Evolutionary conservation across 1,140 invertebrate genomes (phyloP).

Genomic region (Aricia agestis): DNA sequence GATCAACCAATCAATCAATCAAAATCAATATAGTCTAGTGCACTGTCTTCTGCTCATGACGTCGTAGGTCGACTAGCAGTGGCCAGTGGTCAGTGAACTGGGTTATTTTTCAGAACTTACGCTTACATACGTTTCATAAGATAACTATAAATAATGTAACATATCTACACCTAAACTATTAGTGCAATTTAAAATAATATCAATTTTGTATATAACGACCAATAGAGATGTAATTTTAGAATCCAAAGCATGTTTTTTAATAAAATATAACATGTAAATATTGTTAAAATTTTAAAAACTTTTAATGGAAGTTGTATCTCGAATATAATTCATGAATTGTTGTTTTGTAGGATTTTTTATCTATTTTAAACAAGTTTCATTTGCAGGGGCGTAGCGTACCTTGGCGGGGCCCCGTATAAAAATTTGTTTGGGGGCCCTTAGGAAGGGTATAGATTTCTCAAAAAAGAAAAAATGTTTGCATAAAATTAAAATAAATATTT

Average conservation of each 20-base stretch:
- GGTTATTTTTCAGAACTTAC: no score
- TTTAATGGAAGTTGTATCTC: background rate
- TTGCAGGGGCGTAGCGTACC: no score
- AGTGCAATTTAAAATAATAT: constrained; percentile 7
- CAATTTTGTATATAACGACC: constrained; percentile 14
- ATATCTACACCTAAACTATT: constrained; percentile 7
- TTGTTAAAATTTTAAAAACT: background rate
- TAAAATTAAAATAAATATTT: no score
- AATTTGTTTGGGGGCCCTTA: no score
- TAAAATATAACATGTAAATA: constrained; percentile 4
- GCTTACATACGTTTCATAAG: background rate
- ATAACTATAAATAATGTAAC: constrained; percentile 1
- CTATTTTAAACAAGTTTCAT: background rate
- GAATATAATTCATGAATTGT: background rate
- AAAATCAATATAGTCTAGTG: no score
- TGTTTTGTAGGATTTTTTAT: background rate
- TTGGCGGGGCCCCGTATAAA: no score
- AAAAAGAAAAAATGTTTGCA: no score
- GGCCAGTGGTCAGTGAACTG: no score
- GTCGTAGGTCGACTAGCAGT: no score
- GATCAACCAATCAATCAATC: no score
- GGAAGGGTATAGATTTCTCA: no score
- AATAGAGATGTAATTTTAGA: constrained; percentile 1
- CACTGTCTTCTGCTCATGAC: no score
- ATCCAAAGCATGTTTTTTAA: background rate